Base-by-base conservation (phyloP, 92 coral and sea anemone species). In the Nematostella vectensis region DNA sequence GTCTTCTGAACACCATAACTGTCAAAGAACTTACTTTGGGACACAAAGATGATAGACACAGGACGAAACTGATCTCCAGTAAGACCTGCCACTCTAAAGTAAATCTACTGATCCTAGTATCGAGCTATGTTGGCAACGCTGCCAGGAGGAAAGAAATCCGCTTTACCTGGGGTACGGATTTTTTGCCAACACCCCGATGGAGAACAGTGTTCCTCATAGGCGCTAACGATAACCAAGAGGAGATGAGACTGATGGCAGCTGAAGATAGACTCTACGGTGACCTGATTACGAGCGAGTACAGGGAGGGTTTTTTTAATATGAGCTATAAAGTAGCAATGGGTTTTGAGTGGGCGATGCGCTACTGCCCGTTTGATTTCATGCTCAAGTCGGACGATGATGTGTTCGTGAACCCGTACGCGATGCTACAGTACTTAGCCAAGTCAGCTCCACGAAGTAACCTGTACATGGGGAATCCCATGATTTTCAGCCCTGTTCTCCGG, bases 321-420 rank as follows among this genome's bases (percentile, higher is more conserved):
- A 71, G 72, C 24, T 80, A 56, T 27, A 80, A 80, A 53, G 82
- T 80, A 15, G 88, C 88, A 24, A 80, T 80, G 88, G 88, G 88
- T 0, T 80, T 75, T 52, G 88, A 80, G 48, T 80, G 88, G 88
- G 79, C 82, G 4, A 33, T 65, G 43, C 74, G 66, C 38, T 64
- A 68, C 47, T 80, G 88, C 55, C 56, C 61, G 17, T 80, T 68
- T 31, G 48, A 66, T 22, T 80, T 52, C 23, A 39, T 80, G 39
- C 65, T 80, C 0, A 80, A 75, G 58, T 31, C 82, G 15, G 88
- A 80, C 33, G 88, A 80, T 38, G 88, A 80, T 43, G 70, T 59
- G 9, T 80, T 74, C 39, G 78, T 80, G 4, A 80, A 80, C 43
- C 62, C 82, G 1, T 68, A 57, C 29, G 81, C 73, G 3, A 6